Evolutionary conservation across 1,140 invertebrate species (phyloP), one percentile per base, ranked within the genome.

Genomic region (Neodiprion lecontei): DNA sequence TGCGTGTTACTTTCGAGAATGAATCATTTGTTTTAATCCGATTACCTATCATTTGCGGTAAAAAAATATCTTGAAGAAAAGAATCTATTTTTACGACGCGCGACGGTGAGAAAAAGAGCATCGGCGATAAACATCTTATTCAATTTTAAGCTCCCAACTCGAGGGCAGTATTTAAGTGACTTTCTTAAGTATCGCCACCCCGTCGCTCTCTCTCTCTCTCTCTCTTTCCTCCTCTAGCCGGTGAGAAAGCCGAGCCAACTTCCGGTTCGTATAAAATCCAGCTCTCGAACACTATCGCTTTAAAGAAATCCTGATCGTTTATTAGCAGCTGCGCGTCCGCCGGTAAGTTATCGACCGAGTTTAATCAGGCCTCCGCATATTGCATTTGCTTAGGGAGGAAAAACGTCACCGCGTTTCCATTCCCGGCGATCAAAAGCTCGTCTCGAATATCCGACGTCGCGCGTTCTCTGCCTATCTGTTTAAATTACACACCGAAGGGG

Each of bases 331-430:
- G 28, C 28, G 28, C 28, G 28, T 40, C 28, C 2, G 28, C 28
- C 28, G 28, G 28, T 40, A 40, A 40, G 28, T 80, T 80, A 78
- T 76, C 73, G 76, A 78, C 75, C 79, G 78, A 75, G 76, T 76
- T 79, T 78, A 78, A 79, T 79, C 79, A 79, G 76, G 76, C 79
- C 75, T 11, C 40, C 66, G 40, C 66, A 72, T 75, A 75, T 72
- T 78, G 75, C 74, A 68, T 74, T 72, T 76, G 28, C 28, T 40
- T 40, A 40, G 28, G 28, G 28, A 5, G 28, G 28, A 40, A 40
- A 40, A 40, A 40, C 28, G 28, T 40, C 28, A 40, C 28, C 28
- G 28, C 28, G 28, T 5, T 40, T 40, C 28, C 28, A 40, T 5
- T 40, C 28, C 28, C 28, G 28, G 2, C 28, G 28, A 40, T 40